Conservation (phyloP, 2,797 vertebrate genomes). For the Apodemus agrarius region DNA sequence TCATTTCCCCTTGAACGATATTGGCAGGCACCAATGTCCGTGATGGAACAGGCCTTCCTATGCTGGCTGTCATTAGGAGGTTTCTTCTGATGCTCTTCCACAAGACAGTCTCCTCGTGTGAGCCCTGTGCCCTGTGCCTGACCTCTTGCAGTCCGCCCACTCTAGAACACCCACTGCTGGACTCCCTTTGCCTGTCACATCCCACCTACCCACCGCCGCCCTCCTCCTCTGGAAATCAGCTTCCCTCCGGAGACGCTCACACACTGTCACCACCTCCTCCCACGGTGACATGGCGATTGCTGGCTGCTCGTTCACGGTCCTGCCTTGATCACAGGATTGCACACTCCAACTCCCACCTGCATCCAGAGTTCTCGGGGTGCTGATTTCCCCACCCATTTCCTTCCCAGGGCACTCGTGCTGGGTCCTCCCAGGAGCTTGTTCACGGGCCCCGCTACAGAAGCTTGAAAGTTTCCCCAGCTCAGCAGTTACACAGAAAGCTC, state of each 20-base stretch:
- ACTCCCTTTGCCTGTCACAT: background rate
- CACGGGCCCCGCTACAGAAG: background rate
- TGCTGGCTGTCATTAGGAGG: background rate
- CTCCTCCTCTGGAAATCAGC: background rate
- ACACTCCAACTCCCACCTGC: background rate
- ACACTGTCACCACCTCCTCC: background rate
- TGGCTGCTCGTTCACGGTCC: background rate
- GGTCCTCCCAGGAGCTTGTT: background rate
- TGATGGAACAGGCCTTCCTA: background rate
- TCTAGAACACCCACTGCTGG: background rate
- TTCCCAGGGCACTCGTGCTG: background rate
- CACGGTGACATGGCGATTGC: too few relatives aligned
- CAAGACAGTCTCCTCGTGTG: background rate
- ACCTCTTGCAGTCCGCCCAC: background rate
- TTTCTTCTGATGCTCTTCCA: background rate
- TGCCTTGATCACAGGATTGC: background rate
- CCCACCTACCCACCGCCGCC: background rate
- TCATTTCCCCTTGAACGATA: background rate
- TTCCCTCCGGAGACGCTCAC: background rate
- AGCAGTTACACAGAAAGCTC: background rate
- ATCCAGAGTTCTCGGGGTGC: background rate
- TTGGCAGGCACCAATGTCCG: background rate
- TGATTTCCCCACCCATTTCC: background rate
- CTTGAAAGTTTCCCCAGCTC: slow-evolving; percentile 11
- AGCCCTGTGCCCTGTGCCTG: background rate